phyloP scores from a whole-genome alignment of 2,797 vertebrate genomes.

The Anguilla marmorata region DNA sequence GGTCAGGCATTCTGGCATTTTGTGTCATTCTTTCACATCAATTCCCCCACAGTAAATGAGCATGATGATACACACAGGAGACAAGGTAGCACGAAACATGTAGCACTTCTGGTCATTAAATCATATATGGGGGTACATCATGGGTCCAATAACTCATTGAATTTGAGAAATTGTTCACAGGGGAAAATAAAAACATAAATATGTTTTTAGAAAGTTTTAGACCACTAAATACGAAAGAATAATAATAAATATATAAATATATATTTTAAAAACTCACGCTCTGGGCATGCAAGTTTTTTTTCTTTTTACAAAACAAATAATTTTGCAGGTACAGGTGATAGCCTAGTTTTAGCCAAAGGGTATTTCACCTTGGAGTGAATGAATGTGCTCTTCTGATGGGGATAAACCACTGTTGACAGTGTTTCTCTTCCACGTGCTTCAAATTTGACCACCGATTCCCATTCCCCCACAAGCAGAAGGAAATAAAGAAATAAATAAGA shows the following conservation, averaged over 20 bases:
- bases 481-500: conserved; percentile 73
- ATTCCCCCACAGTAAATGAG: not conserved
- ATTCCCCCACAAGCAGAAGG: conserved; percentile 53
- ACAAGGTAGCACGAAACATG: not conserved
- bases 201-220: not conserved
- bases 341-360: conserved; percentile 60
- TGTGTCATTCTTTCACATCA: not conserved
- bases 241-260: not conserved
- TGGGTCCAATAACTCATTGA: not conserved
- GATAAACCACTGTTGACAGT: conserved; percentile 69
- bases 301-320: not conserved
- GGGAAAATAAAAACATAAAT: too few species aligned
- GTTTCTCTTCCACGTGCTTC: conserved; percentile 58
- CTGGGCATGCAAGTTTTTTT: not conserved
- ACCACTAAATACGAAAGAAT: not conserved
- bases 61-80: not conserved
- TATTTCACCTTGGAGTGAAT: conserved; percentile 64
- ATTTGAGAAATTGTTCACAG: too few species aligned
- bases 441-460: conserved; percentile 50
- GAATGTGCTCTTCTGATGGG: conserved; percentile 65
- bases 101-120: not conserved
- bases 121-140: not conserved
- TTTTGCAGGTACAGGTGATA: conserved; percentile 35
- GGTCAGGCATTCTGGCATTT: not conserved
- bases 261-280: not conserved